phyloP scores from a whole-genome alignment of 2,888 invertebrate species.

The Sturmia bella region DNA sequence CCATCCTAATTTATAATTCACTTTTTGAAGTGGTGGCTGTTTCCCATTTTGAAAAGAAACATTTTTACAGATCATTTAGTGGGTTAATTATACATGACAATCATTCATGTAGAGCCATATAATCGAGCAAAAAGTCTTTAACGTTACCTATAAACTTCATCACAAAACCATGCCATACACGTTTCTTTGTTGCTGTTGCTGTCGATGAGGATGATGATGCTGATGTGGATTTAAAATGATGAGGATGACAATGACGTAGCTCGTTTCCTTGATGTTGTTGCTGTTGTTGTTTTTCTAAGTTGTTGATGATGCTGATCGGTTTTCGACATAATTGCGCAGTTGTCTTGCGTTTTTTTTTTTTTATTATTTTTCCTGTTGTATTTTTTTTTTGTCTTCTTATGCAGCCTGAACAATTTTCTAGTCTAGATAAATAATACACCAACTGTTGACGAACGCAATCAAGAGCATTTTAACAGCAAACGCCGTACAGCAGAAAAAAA shows the following conservation, averaged over 20 bases:
- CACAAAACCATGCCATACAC: conserved; percentile 35
- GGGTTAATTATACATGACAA: conserved; percentile 64
- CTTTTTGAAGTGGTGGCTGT: neutral
- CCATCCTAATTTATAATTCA: neutral
- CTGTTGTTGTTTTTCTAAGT: conserved; percentile 7
- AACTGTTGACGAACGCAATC: conserved; percentile 70
- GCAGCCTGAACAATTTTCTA: conserved; percentile 56
- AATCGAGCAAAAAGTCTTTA: conserved; percentile 41
- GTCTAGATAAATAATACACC: conserved; percentile 64
- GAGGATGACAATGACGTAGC: conserved; percentile 61
- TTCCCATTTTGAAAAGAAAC: neutral
- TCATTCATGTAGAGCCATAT: conserved; percentile 57
- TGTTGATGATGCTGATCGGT: conserved; percentile 60
- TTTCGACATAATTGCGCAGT: conserved; percentile 64
- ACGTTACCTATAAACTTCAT: conserved; percentile 26
- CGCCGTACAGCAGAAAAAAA: conserved; percentile 5
- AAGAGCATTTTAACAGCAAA: conserved; percentile 52
- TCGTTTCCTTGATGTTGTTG: conserved; percentile 36
- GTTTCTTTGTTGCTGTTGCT: conserved; percentile 24
- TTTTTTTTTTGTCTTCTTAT: conserved; percentile 17
- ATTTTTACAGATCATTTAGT: conserved; percentile 5
- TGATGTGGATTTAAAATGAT: conserved; percentile 47
- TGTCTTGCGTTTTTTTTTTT: conserved; percentile 36
- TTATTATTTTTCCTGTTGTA: neutral
- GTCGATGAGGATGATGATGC: conserved; percentile 22